Evolutionary conservation across 92 coral and sea anemone species (phyloP), one percentile per base, ranked within the genome.

Genomic region (Nematostella vectensis): DNA sequence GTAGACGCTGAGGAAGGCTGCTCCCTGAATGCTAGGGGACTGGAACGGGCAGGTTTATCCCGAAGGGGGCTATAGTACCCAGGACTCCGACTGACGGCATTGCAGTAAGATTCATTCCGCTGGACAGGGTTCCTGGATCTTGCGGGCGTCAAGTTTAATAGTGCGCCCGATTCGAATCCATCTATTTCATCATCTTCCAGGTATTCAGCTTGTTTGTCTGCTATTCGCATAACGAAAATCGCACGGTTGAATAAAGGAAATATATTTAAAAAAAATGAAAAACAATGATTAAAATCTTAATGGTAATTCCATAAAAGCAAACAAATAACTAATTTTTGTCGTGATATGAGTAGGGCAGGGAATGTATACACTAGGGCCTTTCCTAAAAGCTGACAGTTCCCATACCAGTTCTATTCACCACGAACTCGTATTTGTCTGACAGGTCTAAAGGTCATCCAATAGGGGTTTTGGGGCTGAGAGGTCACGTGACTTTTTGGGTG

Each of bases 101-200:
- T 79, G 27, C 87, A 93, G 77, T 93, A 93, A 3, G 99, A 93
- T 28, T 83, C 85, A 49, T 93, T 93, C 31, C 99, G 75, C 19
- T 82, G 86, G n/a, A 93, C 96, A 8, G 74, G 72, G 54, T 82
- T 82, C n/a, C 99, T 67, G 24, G 76, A 50, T 43, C 83, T 89
- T 3, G 68, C 25, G 21, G 77, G 71, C 12, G 80, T 56, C 1
- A 80, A 47, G 66, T 85, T 85, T 24, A 64, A 58, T 4, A 53
- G 66, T 4, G 55, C 69, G 20, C 67, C 4, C 4, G 72, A 18
- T 31, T 61, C 63, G 58, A 73, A 75, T 28, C 61, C 55, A 52
- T 81, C 84, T 27, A 72, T 77, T 25, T 48, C 79, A 1, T 66
- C 72, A 33, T 66, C 72, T 19, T 55, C 63, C 0, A 50, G 44